Evolutionary conservation across 2,113 vertebrate genomes (phyloP), one percentile per base, ranked within the genome.

Genomic region (Vicugna pacos): DNA sequence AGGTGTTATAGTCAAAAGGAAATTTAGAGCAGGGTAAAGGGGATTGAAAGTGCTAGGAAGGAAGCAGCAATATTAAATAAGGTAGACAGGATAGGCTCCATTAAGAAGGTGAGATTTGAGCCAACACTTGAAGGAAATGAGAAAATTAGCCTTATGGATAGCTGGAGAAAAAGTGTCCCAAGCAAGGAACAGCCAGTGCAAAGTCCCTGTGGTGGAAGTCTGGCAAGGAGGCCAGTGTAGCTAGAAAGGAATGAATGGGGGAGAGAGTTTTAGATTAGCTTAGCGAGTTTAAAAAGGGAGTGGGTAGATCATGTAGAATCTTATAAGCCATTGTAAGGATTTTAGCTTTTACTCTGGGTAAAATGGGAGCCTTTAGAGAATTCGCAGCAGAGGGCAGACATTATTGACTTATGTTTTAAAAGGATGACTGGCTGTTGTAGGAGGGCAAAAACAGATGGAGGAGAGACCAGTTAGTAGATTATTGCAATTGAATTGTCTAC

Each of bases 341-440:
- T 91, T 95, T 89, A 60, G 67, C 38, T 77, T 69, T 93, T 88
- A 69, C 17, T 89, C 14, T 76, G 73, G 64, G 30, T 62, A 50
- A 94, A 90, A 90, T 38, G 6, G 12, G 17, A 86, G 28, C 7
- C 28, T 26, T 87, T 60, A 38, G n/a, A 69, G 48, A 32, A 91
- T 56, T 48, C 15, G 12, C 24, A 14, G 42, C n/a, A 86, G 52
- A 91, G 30, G 12, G 58, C 7, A 70, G 58, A 54, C 30, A 69
- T 69, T 83, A 76, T 65, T 28, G 32, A 64, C 24, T 32, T 92
- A 70, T 26, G 10, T 81, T 95, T 96, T 32, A 72, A 75, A 86
- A 96, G 38, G 17, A 32, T 95, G 26, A 93, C 26, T 96, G 28
- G 15, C 52, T 83, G 4, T 24, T 62, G 5, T 46, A 42, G 30